Evolutionary conservation across 35 echinoderm and acorn worm genomes (phyloP).

Genomic region (Heliocidaris erythrogramma): DNA sequence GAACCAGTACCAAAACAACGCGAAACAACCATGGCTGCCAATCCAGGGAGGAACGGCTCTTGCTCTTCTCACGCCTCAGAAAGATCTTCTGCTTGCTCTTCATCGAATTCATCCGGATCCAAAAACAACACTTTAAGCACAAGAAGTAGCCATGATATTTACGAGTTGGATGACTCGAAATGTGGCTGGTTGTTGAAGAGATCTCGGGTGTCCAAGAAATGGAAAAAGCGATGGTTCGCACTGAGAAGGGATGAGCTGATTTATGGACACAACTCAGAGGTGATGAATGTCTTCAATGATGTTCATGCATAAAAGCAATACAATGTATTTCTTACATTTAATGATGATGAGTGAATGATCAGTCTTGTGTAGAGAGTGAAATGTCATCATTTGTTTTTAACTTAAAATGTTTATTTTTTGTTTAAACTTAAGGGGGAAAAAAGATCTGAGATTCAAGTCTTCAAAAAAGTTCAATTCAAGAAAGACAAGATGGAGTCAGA

Average conservation of each 20-base stretch:
- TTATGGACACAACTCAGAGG: constrained; percentile 70
- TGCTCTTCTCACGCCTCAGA: neutral
- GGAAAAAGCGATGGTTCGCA: constrained; percentile 80
- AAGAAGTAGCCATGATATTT: constrained; percentile 45
- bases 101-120: constrained; percentile 32
- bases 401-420: neutral
- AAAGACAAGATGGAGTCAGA: too few species aligned
- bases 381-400: neutral
- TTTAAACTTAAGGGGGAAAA: too few species aligned
- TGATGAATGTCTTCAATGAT: constrained; percentile 31
- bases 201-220: constrained; percentile 72
- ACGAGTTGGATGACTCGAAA: constrained; percentile 63
- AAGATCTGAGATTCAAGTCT: too few species aligned
- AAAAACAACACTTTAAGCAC: constrained; percentile 43
- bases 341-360: too few species aligned
- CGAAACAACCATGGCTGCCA: constrained; percentile 43
- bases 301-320: neutral
- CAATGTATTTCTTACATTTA: neutral
- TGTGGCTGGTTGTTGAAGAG: constrained; percentile 81
- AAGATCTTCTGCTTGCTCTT: constrained; percentile 8
- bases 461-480: too few species aligned
- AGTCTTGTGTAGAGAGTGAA: too few species aligned
- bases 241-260: constrained; percentile 57
- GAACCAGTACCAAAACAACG: too few species aligned
- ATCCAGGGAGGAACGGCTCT: neutral